phyloP scores from a whole-genome alignment of 2,888 invertebrate species.

The Dasypolia templi region DNA sequence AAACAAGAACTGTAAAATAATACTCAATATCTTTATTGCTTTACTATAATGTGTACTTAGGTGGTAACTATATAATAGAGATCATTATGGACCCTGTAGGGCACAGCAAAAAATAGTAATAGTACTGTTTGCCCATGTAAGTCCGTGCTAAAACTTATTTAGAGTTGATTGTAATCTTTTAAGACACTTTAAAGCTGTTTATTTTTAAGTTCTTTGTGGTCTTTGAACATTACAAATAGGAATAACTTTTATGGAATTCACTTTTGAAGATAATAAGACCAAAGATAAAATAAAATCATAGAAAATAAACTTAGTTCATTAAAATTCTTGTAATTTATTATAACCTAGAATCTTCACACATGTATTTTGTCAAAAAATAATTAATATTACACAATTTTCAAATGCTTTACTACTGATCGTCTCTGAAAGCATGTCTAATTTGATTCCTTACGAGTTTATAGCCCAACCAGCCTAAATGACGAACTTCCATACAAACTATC shows the following conservation, averaged over 20 bases:
- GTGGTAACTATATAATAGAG: too few relatives aligned
- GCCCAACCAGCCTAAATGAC: not conserved
- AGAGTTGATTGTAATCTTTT: not conserved
- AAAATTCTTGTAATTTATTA: not conserved
- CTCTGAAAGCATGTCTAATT: not conserved
- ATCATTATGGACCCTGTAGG: too few relatives aligned
- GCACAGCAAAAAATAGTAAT: too few relatives aligned
- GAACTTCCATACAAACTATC: not conserved
- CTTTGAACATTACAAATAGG: not conserved
- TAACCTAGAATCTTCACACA: conserved; percentile 5
- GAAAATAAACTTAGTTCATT: not conserved
- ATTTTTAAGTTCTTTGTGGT: conserved; percentile 1
- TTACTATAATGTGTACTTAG: too few relatives aligned
- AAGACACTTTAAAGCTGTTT: not conserved
- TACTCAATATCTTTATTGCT: too few relatives aligned
- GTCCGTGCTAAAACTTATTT: not conserved
- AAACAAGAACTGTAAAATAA: not conserved
- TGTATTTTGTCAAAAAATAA: not conserved
- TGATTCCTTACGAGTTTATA: not conserved
- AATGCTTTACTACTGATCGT: not conserved
- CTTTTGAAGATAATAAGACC: not conserved
- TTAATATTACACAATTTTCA: not conserved
- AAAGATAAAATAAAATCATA: not conserved
- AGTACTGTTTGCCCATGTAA: not conserved
- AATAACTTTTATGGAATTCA: not conserved